Base-by-base conservation (phyloP, 2,113 vertebrate genomes). In the Alligator mississippiensis region DNA sequence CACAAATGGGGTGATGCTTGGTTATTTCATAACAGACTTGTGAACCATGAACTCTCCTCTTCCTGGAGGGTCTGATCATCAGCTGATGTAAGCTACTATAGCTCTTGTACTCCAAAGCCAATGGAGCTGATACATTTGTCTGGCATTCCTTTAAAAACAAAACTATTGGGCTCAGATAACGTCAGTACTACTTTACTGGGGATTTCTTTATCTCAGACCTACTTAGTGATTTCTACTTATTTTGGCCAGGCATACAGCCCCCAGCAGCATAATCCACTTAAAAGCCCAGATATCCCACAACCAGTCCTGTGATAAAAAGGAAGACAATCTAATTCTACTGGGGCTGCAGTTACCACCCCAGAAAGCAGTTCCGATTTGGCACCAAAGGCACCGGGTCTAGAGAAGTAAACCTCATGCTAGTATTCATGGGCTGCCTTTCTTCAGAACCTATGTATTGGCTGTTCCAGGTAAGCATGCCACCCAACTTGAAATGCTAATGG, bases 221-320 rank as follows among this genome's bases (percentile, higher is more conserved):
- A 25, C 15, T 55, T 61, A 5, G n/a, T 55, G 7, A 3, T 82
- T 22, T 77, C 77, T 81, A 79, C 34, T 38, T 38, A 61, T 79
- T 91, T n/a, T 63, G 60, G 54, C 54, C 38, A 78, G 60, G 80
- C 85, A 84, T 89, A 79, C 14, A 80, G 64, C n/a, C 14, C 54
- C 80, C 64, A 70, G 75, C 77, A 94, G 82, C 77, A 87, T 47
- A 90, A 80, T 24, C 12, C 38, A 79, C n/a, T 92, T 78, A 55
- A 83, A 93, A 90, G 68, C 6, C n/a, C 6, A 85, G 74, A 19
- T 89, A 25, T 62, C 47, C 34, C 62, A 24, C 62, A 80, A 54
- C 1, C 1, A 74, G 30, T 5, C 10, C 77, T 79, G 59, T 76
- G 38, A 5, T 22, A 64, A 21, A 59, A 30, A 18, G 30, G 19